phyloP scores from a whole-genome alignment of 2,113 vertebrate genomes.

The Paramisgurnus dabryanus region DNA sequence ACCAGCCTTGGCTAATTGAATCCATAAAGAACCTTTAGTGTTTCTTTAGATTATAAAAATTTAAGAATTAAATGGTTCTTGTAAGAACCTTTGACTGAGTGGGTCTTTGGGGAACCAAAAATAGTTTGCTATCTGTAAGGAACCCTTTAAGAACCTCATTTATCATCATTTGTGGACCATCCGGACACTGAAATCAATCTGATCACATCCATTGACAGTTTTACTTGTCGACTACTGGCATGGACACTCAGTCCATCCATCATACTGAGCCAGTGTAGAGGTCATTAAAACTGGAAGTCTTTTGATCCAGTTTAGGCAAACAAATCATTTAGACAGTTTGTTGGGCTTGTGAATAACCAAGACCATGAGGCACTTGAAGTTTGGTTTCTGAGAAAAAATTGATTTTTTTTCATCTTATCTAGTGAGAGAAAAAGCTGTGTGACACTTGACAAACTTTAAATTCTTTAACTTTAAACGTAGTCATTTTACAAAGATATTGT shows the following conservation, averaged over 20 bases:
- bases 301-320: constrained; percentile 7
- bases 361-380: not conserved
- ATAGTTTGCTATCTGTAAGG: no score
- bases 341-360: not conserved
- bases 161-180: not conserved
- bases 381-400: not conserved
- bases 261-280: not conserved
- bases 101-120: no score
- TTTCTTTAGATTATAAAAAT: no score
- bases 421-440: not conserved
- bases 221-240: not conserved
- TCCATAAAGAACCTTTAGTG: no score
- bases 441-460: not conserved
- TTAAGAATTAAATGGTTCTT: no score
- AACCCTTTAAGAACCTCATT: no score
- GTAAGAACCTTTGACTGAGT: no score
- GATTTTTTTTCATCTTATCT: not conserved
- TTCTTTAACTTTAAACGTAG: not conserved
- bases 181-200: not conserved
- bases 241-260: not conserved
- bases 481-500: not conserved
- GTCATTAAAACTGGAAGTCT: not conserved
- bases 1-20: no score
- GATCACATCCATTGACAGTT: not conserved
- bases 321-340: constrained; percentile 3